A percentile compares a stretch with the other conserved stretches of the same genome.
Conservation (phyloP, 2,888 invertebrate species). For the Drosophila cyrtoloma region DNA sequence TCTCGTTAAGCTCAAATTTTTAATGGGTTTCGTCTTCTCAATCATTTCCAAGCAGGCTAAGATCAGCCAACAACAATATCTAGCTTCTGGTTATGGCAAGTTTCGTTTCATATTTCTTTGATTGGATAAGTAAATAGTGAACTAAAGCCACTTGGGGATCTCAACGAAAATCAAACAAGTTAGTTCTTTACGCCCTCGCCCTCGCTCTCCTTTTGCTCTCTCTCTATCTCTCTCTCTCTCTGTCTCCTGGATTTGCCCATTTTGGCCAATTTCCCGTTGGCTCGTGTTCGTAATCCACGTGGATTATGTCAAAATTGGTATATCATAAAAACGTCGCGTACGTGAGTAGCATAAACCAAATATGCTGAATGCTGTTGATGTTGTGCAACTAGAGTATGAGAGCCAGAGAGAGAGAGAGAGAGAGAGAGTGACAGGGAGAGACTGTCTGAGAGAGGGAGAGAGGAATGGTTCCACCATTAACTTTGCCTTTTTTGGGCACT, state of each 20-base stretch:
- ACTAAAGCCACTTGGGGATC: constrained; percentile 19
- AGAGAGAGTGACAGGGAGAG: not conserved
- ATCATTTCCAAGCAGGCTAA: not conserved
- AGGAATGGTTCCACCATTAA: constrained; percentile 50
- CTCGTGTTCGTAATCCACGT: constrained; percentile 75
- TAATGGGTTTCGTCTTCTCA: not conserved
- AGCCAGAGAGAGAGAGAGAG: not conserved
- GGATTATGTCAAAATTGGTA: constrained; percentile 84
- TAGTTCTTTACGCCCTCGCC: not conserved
- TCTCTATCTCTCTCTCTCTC: not conserved
- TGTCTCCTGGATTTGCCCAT: constrained; percentile 19
- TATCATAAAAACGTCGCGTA: constrained; percentile 83
- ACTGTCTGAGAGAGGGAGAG: constrained; percentile 1
- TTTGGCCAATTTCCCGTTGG: constrained; percentile 54
- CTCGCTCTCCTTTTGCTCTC: not conserved
- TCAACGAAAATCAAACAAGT: constrained; percentile 35
- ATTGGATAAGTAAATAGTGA: constrained; percentile 18
- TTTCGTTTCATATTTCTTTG: constrained; percentile 18
- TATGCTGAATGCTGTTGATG: constrained; percentile 22
- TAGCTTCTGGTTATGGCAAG: not conserved
- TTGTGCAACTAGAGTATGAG: not conserved
- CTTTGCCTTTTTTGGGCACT: constrained; percentile 42
- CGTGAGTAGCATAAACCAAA: constrained; percentile 69
- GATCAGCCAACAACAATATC: not conserved
- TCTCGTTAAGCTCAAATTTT: not conserved